These are phyloP conservation scores for Anniella stebbinsi DNA, from an alignment of 2,797 vertebrate genomes.

Conservation along the genomic window DNA sequence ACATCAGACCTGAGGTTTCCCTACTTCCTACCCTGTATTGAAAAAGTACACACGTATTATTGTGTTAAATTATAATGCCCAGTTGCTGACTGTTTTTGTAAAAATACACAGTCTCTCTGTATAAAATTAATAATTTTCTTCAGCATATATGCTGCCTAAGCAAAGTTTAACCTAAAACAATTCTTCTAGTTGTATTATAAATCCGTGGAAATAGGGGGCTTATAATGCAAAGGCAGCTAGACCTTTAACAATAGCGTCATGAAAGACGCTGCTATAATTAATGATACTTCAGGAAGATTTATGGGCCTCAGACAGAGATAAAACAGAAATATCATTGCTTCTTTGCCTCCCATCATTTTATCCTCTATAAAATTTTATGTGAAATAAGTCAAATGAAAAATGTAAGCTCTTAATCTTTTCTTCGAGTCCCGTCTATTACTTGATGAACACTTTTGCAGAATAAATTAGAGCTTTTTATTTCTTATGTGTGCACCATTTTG, in stretches of 20 bases:
- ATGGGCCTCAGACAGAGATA: slow-evolving; percentile 76
- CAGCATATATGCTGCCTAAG: slow-evolving; percentile 51
- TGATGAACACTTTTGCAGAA: slow-evolving; percentile 75
- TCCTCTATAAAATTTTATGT: slow-evolving; percentile 80
- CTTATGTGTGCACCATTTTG: slow-evolving; percentile 63
- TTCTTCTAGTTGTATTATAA: slow-evolving; percentile 69
- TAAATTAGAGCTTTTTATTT: slow-evolving; percentile 74
- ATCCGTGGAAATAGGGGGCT: slow-evolving; percentile 58
- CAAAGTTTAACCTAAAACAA: slow-evolving; percentile 64
- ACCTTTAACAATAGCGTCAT: slow-evolving; percentile 67
- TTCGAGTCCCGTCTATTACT: slow-evolving; percentile 74
- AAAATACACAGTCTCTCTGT: neutral
- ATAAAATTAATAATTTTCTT: slow-evolving; percentile 30
- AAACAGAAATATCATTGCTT: slow-evolving; percentile 79
- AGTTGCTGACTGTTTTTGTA: slow-evolving; percentile 6
- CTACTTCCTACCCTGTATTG: neutral
- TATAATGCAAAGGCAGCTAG: slow-evolving; percentile 66
- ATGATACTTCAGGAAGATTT: slow-evolving; percentile 78
- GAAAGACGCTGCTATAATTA: slow-evolving; percentile 73
- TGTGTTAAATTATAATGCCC: neutral
- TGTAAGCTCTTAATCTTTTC: slow-evolving; percentile 80
- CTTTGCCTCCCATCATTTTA: slow-evolving; percentile 76
- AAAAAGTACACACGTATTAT: neutral
- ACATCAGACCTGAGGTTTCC: neutral
- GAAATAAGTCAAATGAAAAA: slow-evolving; percentile 80